Evolutionary conservation across 2,797 vertebrate genomes (phyloP), one percentile per base, ranked within the genome.

Genomic region (Austrolebias charrua): DNA sequence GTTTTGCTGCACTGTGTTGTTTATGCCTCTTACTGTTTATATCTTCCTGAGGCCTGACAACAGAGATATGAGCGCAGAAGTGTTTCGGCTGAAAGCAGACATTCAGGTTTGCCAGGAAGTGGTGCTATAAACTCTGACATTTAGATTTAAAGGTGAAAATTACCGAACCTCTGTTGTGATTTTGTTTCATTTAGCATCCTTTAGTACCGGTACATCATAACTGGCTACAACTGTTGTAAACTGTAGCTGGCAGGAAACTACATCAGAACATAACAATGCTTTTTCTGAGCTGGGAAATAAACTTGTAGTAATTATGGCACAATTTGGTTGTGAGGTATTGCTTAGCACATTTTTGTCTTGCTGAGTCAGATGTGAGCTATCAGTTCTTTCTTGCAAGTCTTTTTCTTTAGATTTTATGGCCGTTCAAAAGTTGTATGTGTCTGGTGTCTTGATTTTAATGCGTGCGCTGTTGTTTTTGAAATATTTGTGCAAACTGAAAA

Each of bases 1-100:
- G 79, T 87, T 88, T 83, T 84, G 82, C 86, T 88, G 80, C 72
- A 82, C 80, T 83, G 71, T 71, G 82, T 79, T 84, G 81, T 81
- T 86, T 87, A 81, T 85, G 86, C 83, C 82, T 85, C 83, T 66
- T 68, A 74, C 76, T 85, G 78, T 86, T 81, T 84, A 80, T 75
- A 79, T 85, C 87, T 83, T 80, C 67, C 69, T 35, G 68, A 55
- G 63, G 68, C 73, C 77, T 80, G 75, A 79, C 76, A 73, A 75
- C 70, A 77, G 67, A 82, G 80, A 79, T 79, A 82, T 66, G 73
- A 76, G 71, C 68, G 60, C 63, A 69, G 77, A 69, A 70, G 72
- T 63, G 43, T 62, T 84, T 84, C 78, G 84, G 87, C 86, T 86
- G 85, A 89, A 85, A 82, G 63, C 66, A 69, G 75, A 60, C 76